phyloP scores from a whole-genome alignment of 35 echinoderm and acorn worm genomes.

The Ophiothrix spiculata region DNA sequence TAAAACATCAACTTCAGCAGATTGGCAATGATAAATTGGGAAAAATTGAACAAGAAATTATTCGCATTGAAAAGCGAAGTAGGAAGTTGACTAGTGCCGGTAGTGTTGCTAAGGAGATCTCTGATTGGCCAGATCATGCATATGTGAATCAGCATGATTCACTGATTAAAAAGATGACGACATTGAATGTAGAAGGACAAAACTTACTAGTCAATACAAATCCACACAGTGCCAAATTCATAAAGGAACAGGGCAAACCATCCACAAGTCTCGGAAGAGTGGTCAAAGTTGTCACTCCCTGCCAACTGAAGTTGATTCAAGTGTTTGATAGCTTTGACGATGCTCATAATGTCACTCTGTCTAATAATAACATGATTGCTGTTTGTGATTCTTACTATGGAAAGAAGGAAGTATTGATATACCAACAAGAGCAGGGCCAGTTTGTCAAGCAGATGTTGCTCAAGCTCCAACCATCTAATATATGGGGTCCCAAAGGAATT shows the following conservation, averaged over 20 bases:
- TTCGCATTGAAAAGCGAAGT: not conserved
- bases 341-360: not conserved
- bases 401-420: not conserved
- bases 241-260: not conserved
- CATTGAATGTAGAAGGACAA: not conserved
- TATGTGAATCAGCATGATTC: not conserved
- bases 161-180: not conserved
- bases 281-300: not conserved
- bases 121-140: not conserved
- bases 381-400: slow-evolving; percentile 9
- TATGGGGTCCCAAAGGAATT: not conserved
- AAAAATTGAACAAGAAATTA: not conserved
- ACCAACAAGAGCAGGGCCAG: not conserved
- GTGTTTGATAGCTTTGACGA: not conserved
- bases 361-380: not conserved
- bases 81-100: not conserved
- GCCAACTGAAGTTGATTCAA: not conserved
- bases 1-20: not conserved
- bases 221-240: not conserved
- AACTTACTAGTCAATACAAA: not conserved
- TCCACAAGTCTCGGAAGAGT: not conserved
- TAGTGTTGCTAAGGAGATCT: not conserved
- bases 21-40: not conserved
- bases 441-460: not conserved
- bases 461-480: not conserved